phyloP scores from a whole-genome alignment of 2,888 invertebrate species.

The Pyrrhia umbra region DNA sequence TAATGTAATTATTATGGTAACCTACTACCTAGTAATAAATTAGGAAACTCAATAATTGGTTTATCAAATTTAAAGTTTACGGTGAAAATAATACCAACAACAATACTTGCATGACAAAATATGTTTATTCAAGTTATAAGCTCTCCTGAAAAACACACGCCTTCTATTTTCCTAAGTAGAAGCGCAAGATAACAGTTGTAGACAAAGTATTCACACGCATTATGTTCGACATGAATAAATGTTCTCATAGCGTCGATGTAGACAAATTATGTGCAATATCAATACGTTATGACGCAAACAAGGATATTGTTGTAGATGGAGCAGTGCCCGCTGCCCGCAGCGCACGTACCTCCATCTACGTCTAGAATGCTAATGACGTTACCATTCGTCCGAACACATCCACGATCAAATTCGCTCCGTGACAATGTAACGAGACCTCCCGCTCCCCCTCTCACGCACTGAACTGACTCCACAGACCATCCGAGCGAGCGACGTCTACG shows the following conservation, averaged over 20 bases:
- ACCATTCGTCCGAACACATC: slow-evolving; percentile 79
- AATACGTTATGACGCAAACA: slow-evolving; percentile 76
- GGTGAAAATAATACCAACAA: no score
- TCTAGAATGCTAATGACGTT: slow-evolving; percentile 86
- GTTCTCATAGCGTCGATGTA: slow-evolving; percentile 60
- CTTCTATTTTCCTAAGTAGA: slow-evolving; percentile 9
- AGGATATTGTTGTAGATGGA: slow-evolving; percentile 72
- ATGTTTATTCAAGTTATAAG: neutral
- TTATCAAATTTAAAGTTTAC: neutral
- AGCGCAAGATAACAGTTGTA: slow-evolving; percentile 18
- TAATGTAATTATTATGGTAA: no score
- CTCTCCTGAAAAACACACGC: neutral
- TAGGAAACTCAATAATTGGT: no score
- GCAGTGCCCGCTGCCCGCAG: slow-evolving; percentile 77
- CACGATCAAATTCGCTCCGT: slow-evolving; percentile 72
- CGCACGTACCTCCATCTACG: slow-evolving; percentile 82
- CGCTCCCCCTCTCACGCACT: slow-evolving; percentile 59
- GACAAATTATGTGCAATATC: slow-evolving; percentile 70
- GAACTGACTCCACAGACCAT: slow-evolving; percentile 46
- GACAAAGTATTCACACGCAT: slow-evolving; percentile 40
- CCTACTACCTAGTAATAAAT: no score
- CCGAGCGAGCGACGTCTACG: slow-evolving; percentile 67
- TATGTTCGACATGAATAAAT: slow-evolving; percentile 52
- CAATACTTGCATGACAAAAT: neutral
- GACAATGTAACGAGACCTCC: slow-evolving; percentile 74